Evolutionary conservation across 2,797 vertebrate genomes (phyloP).

Genomic region (Acomys russatus): DNA sequence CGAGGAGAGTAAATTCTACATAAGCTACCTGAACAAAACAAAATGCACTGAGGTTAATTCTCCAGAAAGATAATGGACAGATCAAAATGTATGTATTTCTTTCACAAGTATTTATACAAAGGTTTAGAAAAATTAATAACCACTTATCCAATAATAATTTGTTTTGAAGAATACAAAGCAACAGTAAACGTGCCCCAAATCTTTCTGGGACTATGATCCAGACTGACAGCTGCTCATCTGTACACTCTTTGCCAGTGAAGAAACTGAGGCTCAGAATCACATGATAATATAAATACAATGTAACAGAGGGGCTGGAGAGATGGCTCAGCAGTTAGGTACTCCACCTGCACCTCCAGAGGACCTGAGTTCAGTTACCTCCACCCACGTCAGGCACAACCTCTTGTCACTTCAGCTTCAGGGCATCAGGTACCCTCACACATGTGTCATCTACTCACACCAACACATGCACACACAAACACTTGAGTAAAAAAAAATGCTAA

Average conservation of each 20-base stretch:
- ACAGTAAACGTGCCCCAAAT: not conserved
- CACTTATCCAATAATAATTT: not conserved
- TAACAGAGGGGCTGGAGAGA: not conserved
- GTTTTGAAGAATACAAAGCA: not conserved
- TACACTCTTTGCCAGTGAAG: not conserved
- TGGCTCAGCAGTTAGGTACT: not conserved
- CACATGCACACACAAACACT: rapidly evolving
- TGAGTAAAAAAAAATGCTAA: not conserved
- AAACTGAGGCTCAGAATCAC: not conserved
- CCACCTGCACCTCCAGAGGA: not conserved
- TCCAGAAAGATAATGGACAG: not conserved
- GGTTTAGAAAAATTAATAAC: not conserved
- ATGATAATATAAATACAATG: not conserved
- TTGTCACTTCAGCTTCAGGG: not conserved
- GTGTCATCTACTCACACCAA: not conserved
- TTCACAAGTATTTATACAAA: not conserved
- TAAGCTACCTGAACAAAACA: not conserved
- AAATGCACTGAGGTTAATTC: not conserved
- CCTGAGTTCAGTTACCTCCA: not conserved
- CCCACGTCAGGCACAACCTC: not conserved
- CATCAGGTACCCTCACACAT: not conserved
- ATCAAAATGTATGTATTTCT: not conserved
- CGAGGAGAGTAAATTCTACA: not conserved
- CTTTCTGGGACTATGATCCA: too few species aligned
- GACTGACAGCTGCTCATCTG: rapidly evolving